These are phyloP conservation scores for Bellardia bayeri DNA, from an alignment of 2,888 invertebrate genomes.

Conservation along the genomic window DNA sequence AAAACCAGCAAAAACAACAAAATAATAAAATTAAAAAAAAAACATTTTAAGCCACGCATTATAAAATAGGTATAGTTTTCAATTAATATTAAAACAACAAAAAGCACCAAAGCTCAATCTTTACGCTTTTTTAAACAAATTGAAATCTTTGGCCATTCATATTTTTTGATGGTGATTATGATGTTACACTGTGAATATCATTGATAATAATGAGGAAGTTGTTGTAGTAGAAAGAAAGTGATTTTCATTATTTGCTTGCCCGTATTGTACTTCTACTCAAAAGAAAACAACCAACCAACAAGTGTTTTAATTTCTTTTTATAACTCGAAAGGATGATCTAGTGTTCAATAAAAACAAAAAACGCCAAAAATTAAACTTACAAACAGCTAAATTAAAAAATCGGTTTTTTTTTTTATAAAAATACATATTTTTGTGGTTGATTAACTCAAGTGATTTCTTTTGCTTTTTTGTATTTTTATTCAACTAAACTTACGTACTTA, in stretches of 20 bases:
- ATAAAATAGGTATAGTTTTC: conserved; percentile 29
- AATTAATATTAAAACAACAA: conserved; percentile 34
- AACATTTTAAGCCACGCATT: conserved; percentile 66
- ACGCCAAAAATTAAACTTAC: conserved; percentile 17
- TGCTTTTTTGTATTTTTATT: conserved; percentile 36
- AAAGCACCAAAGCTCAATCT: conserved; percentile 13
- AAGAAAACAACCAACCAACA: conserved; percentile 48
- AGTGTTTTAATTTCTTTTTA: conserved; percentile 56
- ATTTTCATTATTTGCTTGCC: background rate
- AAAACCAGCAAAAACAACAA: conserved; percentile 18
- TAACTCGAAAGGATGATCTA: conserved; percentile 33
- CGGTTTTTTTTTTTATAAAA: conserved; percentile 65
- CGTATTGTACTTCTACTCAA: background rate
- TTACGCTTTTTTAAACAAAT: conserved; percentile 16
- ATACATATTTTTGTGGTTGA: conserved; percentile 61
- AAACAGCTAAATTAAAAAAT: conserved; percentile 29
- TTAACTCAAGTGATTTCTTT: conserved; percentile 65
- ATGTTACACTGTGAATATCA: conserved; percentile 20
- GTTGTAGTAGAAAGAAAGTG: conserved; percentile 32
- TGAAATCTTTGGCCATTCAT: background rate
- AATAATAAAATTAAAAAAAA: background rate
- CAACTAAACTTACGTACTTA: conserved; percentile 67
- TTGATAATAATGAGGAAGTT: conserved; percentile 52
- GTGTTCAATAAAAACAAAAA: conserved; percentile 44
- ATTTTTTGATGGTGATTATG: background rate